Conservation (phyloP, 2,797 vertebrate species). For the Pteronotus mesoamericanus region DNA sequence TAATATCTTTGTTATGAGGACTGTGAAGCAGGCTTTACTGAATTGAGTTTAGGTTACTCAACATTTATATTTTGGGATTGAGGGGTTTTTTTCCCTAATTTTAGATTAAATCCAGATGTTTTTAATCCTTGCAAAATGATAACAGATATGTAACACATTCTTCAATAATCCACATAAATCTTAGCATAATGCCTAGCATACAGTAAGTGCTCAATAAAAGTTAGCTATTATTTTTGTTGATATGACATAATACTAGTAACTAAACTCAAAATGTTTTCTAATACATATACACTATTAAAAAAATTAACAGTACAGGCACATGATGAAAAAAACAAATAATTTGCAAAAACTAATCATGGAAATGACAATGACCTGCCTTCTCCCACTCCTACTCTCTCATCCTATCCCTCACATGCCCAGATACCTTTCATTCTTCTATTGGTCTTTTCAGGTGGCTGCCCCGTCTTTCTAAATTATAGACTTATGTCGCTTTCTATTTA, state of each 20-base stretch:
- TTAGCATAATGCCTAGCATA: conserved; percentile 19
- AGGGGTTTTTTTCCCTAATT: neutral
- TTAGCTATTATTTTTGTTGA: conserved; percentile 45
- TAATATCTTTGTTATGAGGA: conserved; percentile 5
- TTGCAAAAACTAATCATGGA: neutral
- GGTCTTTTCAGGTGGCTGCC: neutral
- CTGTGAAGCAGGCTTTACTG: conserved; percentile 36
- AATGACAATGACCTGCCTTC: neutral
- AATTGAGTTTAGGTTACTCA: conserved; percentile 4
- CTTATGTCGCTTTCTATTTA: neutral
- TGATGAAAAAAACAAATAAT: neutral
- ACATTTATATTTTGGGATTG: conserved; percentile 36
- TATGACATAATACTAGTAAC: conserved; percentile 31
- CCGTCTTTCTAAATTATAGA: neutral
- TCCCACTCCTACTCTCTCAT: accelerated
- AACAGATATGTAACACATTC: conserved; percentile 16
- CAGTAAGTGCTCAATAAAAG: conserved; percentile 57
- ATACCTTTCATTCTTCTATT: neutral
- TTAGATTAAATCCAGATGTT: conserved; percentile 58
- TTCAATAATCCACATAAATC: conserved; percentile 26
- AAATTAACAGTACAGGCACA: neutral
- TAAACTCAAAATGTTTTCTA: conserved; percentile 45
- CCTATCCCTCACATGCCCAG: neutral
- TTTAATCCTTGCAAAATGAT: conserved; percentile 27
- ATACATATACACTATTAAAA: neutral